Conservation (phyloP, 37 sponge, comb jelly and placozoan species). For the Spongilla lacustris region DNA sequence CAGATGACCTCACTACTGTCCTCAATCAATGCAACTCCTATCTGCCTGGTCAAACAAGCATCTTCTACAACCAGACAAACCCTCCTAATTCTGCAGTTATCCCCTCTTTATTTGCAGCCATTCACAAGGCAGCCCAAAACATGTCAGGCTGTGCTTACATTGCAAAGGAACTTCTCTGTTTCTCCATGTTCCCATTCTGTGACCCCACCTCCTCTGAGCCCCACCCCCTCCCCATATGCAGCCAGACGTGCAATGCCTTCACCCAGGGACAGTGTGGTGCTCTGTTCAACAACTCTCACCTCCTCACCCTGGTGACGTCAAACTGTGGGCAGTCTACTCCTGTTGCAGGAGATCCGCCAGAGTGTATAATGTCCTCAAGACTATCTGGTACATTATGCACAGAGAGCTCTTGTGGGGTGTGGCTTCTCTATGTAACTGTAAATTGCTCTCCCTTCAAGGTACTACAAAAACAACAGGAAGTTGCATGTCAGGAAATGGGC, state of each 20-base stretch:
- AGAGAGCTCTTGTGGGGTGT: background rate
- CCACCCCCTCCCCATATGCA: constrained; percentile 32
- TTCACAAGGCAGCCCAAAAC: background rate
- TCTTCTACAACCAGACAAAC: background rate
- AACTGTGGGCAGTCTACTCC: constrained; percentile 38
- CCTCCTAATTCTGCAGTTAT: background rate
- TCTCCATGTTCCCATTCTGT: constrained; percentile 59
- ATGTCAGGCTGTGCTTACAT: background rate
- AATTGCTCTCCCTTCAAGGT: background rate
- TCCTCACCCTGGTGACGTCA: constrained; percentile 32
- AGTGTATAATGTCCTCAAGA: constrained; percentile 49
- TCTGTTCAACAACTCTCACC: background rate
- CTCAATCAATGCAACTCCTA: background rate
- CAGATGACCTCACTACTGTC: background rate
- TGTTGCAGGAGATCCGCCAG: constrained; percentile 56
- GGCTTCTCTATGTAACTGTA: background rate
- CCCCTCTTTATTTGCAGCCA: background rate
- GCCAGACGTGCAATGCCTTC: constrained; percentile 44
- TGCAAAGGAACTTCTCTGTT: constrained; percentile 39
- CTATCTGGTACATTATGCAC: background rate
- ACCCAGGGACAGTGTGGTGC: constrained; percentile 44
- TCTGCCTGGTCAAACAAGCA: background rate
- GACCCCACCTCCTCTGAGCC: constrained; percentile 46
- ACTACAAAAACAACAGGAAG: constrained; percentile 21
- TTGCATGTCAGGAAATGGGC: constrained; percentile 15